Evolutionary conservation across 2,888 invertebrate species (phyloP).

Genomic region (Flexamia atlantica): DNA sequence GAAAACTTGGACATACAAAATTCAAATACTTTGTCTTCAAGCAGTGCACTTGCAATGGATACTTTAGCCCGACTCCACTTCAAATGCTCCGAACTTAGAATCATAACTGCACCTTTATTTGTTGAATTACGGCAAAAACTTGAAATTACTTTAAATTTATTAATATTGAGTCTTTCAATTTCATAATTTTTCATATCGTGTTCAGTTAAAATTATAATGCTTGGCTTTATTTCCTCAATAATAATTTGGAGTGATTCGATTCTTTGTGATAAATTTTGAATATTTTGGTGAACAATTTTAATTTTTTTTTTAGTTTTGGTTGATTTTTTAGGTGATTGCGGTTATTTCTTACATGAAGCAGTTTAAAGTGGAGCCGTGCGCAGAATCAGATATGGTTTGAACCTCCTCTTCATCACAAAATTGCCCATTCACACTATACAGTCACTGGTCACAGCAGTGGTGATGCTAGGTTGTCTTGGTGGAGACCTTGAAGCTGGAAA

Average conservation of each 20-base stretch:
- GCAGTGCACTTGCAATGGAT: not conserved
- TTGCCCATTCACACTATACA: not conserved
- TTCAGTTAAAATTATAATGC: not conserved
- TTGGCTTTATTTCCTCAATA: not conserved
- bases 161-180: not conserved
- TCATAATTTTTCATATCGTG: not conserved
- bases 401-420: not conserved
- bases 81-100: not conserved
- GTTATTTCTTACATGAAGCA: not conserved
- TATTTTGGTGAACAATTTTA: no score
- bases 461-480: not conserved
- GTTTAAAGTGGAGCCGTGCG: not conserved
- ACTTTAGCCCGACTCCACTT: not conserved
- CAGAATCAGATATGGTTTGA: not conserved
- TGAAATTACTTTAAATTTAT: not conserved
- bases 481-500: not conserved
- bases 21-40: conserved; percentile 5
- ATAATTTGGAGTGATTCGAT: not conserved
- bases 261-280: not conserved
- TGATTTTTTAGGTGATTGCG: not conserved
- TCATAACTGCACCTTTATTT: not conserved
- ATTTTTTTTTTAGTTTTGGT: not conserved
- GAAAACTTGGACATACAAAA: not conserved
- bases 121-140: not conserved
- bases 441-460: not conserved